These are phyloP conservation scores for Hypomesus transpacificus DNA, from an alignment of 2,113 vertebrate species.

Conservation along the genomic window DNA sequence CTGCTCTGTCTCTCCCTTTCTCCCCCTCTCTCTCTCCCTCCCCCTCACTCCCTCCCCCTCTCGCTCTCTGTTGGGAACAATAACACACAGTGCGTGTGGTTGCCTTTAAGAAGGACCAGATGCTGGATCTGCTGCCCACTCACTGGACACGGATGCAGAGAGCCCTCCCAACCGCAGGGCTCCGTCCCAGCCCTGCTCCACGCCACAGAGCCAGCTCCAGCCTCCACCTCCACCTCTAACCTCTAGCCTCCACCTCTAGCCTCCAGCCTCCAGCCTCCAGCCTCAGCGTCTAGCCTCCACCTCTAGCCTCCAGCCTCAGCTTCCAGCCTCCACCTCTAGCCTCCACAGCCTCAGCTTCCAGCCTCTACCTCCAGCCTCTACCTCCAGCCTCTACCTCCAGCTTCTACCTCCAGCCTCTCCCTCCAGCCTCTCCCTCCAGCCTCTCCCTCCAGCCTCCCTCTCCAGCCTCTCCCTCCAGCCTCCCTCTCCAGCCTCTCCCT, in stretches of 20 bases:
- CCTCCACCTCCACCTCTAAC: constrained; percentile 18
- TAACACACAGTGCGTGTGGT: constrained; percentile 71
- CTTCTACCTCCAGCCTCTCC: too few species aligned
- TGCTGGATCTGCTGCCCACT: constrained; percentile 67
- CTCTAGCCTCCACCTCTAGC: too few species aligned
- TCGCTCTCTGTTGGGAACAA: constrained; percentile 65
- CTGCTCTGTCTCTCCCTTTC: background rate
- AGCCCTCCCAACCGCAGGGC: constrained; percentile 31
- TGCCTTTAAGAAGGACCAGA: constrained; percentile 73
- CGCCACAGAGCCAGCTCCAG: constrained; percentile 41
- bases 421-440: too few species aligned
- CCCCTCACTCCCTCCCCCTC: background rate
- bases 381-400: constrained; percentile 19
- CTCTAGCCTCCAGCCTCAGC: constrained; percentile 46
- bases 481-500: constrained; percentile 49
- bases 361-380: constrained; percentile 48
- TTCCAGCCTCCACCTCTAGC: too few species aligned
- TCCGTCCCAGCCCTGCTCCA: constrained; percentile 4
- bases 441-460: constrained; percentile 26
- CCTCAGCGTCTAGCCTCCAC: constrained; percentile 16
- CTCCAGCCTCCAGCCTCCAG: constrained; percentile 24
- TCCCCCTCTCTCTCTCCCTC: constrained; percentile 2
- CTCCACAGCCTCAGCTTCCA: constrained; percentile 9
- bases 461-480: background rate
- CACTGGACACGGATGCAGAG: constrained; percentile 49